Evolutionary conservation across 2,797 vertebrate species (phyloP), one percentile per base, ranked within the genome.

Genomic region (Caiman crocodilus): DNA sequence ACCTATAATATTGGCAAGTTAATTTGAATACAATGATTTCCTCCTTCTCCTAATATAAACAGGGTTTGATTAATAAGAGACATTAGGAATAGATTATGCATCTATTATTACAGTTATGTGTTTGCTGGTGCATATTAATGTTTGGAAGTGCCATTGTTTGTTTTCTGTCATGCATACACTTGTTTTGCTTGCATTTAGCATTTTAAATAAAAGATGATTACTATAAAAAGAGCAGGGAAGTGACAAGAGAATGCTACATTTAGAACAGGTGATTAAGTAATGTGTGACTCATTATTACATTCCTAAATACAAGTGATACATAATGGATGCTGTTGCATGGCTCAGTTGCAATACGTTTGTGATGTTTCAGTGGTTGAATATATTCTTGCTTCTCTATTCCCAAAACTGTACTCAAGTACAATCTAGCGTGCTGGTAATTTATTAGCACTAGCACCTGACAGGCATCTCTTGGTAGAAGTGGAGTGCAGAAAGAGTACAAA

Each of bases 51-150:
- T 94, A 96, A 95, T 92, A 92, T 89, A 96, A 97, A 94, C 87
- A 89, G 82, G 92, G 93, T 95, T 92, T 95, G 95, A 97, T 95
- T 97, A 96, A 96, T 96, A 95, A 85, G 92, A 96, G 93, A 82
- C 95, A 95, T 97, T 96, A 95, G 90, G 90, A 93, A 94, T 94
- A 79, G 89, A 82, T 95, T 94, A 96, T 88, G 81, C 81, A 85
- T 87, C 87, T 80, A 79, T 97, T 97, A 97, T 95, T 95, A 59
- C 82, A 89, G 79, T 89, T 94, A 90, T 94, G 87, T 95, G 30
- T 97, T 97, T 94, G 81, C 87, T 90, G 87, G 76, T 3, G 1
- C 86, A 82, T 94, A 93, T 93, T 94, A 92, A 95, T 93, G 59
- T 69, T 90, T 96, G 88, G 65, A 91, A 94, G 78, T 83, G 26